Percentiles rank a stretch among this genome's conserved stretches.
Evolutionary conservation across 37 sponge, comb jelly and placozoan genomes (phyloP).

Genomic region (Axinella damicornis): DNA sequence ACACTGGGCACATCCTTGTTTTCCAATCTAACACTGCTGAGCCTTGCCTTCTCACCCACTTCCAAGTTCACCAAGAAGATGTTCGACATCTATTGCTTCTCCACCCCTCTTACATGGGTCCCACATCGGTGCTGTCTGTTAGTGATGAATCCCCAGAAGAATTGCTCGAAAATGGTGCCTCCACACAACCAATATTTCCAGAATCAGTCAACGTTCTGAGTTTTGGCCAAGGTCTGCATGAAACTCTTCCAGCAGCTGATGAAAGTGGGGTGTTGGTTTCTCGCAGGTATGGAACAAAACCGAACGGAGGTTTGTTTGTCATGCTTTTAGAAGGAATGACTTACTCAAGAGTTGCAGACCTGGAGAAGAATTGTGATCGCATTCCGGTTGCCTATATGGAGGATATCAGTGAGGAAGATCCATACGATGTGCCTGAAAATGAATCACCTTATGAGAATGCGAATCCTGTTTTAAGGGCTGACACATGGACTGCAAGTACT

Average conservation of each 20-base stretch:
- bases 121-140: conserved; percentile 9
- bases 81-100: conserved; percentile 58
- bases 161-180: background rate
- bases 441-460: background rate
- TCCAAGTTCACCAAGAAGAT: conserved; percentile 47
- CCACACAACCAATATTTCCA: background rate
- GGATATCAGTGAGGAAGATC: background rate
- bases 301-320: conserved; percentile 30
- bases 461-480: background rate
- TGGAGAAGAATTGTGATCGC: conserved; percentile 41
- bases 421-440: conserved; percentile 13
- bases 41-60: conserved; percentile 45
- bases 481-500: conserved; percentile 21
- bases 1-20: conserved; percentile 63
- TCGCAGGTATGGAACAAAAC: background rate
- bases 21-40: conserved; percentile 29
- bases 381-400: conserved; percentile 34
- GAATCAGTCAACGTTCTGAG: conserved; percentile 32
- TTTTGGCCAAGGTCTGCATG: conserved; percentile 53
- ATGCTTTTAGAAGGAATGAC: conserved; percentile 51
- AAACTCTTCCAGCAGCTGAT: background rate
- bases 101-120: conserved; percentile 52
- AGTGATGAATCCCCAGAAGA: background rate
- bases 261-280: background rate
- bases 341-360: background rate